Evolutionary conservation across 1,140 invertebrate species (phyloP), one percentile per base, ranked within the genome.

Genomic region (Triops longicaudatus): DNA sequence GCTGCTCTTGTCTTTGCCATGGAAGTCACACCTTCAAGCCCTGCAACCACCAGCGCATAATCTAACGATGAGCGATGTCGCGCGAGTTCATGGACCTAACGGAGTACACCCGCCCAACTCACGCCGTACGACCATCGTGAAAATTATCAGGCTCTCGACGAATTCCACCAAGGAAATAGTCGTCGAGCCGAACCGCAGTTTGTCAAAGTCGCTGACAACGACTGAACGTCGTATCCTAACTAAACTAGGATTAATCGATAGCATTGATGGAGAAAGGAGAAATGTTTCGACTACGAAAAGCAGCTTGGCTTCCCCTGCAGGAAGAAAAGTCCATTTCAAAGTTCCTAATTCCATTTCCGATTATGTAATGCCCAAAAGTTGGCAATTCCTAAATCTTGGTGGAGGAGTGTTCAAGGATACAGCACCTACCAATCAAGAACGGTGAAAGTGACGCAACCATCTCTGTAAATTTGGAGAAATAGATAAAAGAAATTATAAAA

Each of bases 361-460:
- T 63, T 9, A 63, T 2, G n/a, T 17, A 63, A 63, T 63, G 22
- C 14, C 50, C 50, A 22, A 63, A 17, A 63, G 50, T 63, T 63
- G 50, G 50, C 50, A 63, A 63, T 63, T 63, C 50, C 50, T 63
- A 14, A 63, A 63, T 63, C 50, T 63, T 63, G 50, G 50, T 63
- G 50, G 50, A 63, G 50, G 50, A 17, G 14, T 63, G 5, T 63
- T 63, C 22, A 22, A 14, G 50, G 50, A 63, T 1, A 14, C 50
- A 63, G 50, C 10, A 63, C 50, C 50, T 14, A 63, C 50, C 50
- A 63, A 63, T 22, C 50, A 63, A 63, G 50, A 63, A 17, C 9
- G 50, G 50, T 22, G 50, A 63, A 63, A 63, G 17, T 63, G 50
- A 17, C 14, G 17, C 14, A 63, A 22, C 4, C 14, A 1, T 17